Evolutionary conservation across 2,888 invertebrate genomes (phyloP).

Genomic region (Bhutanitis thaidina): DNA sequence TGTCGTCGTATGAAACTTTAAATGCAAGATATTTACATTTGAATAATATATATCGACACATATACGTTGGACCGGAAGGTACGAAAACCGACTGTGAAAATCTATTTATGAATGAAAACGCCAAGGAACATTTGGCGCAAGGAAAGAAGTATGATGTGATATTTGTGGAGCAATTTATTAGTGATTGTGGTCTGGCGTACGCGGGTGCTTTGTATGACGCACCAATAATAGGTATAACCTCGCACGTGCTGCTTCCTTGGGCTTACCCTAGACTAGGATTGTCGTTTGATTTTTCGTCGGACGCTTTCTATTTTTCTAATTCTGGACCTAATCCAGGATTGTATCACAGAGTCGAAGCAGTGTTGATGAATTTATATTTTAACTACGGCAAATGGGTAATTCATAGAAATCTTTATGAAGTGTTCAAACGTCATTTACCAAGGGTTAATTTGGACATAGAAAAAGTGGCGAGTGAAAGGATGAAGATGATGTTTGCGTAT

Average conservation of each 20-base stretch:
- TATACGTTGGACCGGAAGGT: slow-evolving; percentile 27
- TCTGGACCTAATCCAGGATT: slow-evolving; percentile 45
- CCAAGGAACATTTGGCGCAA: slow-evolving; percentile 37
- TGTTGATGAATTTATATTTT: slow-evolving; percentile 36
- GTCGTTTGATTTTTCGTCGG: slow-evolving; percentile 67
- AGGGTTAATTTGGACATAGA: slow-evolving; percentile 63
- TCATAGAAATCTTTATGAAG: slow-evolving; percentile 47
- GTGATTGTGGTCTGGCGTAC: slow-evolving; percentile 63
- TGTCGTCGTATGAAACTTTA: slow-evolving; percentile 34
- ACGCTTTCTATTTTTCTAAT: slow-evolving; percentile 65
- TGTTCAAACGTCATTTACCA: slow-evolving; percentile 58
- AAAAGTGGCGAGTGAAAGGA: slow-evolving; percentile 60
- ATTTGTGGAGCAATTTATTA: slow-evolving; percentile 67
- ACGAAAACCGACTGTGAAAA: slow-evolving; percentile 41
- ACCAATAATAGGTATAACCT: slow-evolving; percentile 75
- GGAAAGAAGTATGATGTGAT: slow-evolving; percentile 59
- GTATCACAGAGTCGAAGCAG: slow-evolving; percentile 41
- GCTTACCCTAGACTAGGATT: slow-evolving; percentile 63
- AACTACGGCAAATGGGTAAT: slow-evolving; percentile 39
- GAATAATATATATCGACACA: slow-evolving; percentile 36
- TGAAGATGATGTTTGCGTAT: slow-evolving; percentile 78
- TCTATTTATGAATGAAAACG: slow-evolving; percentile 43
- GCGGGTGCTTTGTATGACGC: slow-evolving; percentile 53
- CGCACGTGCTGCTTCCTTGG: slow-evolving; percentile 72
- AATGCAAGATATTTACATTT: slow-evolving; percentile 27